Percentiles rank a stretch among this genome's conserved stretches.
Evolutionary conservation across 2,888 invertebrate genomes (phyloP).

Genomic region (Tachina grossa): DNA sequence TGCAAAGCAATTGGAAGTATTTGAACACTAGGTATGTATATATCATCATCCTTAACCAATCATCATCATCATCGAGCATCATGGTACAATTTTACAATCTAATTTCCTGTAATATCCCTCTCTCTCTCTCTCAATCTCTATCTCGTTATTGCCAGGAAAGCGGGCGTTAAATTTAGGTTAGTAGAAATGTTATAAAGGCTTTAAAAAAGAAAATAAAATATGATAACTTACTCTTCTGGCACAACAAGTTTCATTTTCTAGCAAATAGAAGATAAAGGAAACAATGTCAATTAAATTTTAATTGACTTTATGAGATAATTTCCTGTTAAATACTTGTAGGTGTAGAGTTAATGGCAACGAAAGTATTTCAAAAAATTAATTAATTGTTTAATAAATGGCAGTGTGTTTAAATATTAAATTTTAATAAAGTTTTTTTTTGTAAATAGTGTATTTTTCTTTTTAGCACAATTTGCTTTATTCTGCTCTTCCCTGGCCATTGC

Average conservation of each 20-base stretch:
- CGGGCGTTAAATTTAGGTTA: conserved; percentile 27
- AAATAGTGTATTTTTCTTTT: conserved; percentile 1
- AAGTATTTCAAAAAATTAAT: conserved; percentile 2
- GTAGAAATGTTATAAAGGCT: not conserved
- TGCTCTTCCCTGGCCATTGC: conserved; percentile 58
- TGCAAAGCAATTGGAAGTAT: conserved; percentile 29
- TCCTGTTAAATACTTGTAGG: conserved; percentile 64
- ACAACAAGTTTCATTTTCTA: not conserved
- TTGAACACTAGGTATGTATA: conserved; percentile 55
- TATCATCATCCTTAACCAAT: conserved; percentile 42
- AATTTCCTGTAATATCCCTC: conserved; percentile 68
- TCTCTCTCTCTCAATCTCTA: not conserved
- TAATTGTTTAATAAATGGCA: not conserved
- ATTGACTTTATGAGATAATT: conserved; percentile 68
- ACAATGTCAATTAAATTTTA: conserved; percentile 59
- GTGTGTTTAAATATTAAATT: not conserved
- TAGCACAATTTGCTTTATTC: not conserved
- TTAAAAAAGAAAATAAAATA: not conserved
- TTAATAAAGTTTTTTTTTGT: not conserved
- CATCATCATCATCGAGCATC: conserved; percentile 25
- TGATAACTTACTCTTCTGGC: not conserved
- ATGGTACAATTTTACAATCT: conserved; percentile 61
- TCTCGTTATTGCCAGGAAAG: not conserved
- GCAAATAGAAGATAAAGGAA: conserved; percentile 39
- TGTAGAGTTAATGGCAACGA: not conserved